phyloP scores from a whole-genome alignment of 2,888 invertebrate genomes.

The Heliconius ismenius region DNA sequence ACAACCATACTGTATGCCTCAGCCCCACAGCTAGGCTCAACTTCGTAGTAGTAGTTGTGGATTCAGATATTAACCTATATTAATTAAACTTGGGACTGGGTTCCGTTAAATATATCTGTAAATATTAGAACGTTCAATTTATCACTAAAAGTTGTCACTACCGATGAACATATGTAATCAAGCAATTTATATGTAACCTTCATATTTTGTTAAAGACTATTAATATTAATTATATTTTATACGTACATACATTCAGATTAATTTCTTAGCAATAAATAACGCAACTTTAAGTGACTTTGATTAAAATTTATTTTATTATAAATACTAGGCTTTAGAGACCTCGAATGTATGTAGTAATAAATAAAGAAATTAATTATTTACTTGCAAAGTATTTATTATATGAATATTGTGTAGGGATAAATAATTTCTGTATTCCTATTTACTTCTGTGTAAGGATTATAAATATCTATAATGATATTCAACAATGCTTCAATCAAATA shows the following conservation, averaged over 20 bases:
- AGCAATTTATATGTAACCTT: neutral
- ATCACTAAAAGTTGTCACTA: neutral
- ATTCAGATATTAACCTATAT: too few species aligned
- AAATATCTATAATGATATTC: neutral
- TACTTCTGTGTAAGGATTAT: neutral
- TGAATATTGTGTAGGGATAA: too few species aligned
- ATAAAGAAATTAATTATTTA: neutral
- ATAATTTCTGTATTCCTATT: too few species aligned
- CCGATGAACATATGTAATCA: neutral
- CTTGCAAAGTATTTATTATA: neutral
- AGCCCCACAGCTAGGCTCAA: too few species aligned
- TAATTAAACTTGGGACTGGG: too few species aligned
- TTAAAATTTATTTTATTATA: neutral
- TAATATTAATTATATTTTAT: constrained; percentile 8
- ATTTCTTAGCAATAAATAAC: constrained; percentile 6
- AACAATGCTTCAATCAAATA: neutral
- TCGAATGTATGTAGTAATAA: neutral
- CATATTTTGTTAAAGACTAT: constrained; percentile 9
- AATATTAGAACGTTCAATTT: neutral
- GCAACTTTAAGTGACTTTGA: neutral
- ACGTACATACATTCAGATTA: neutral
- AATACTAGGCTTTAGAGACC: neutral
- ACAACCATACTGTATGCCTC: too few species aligned
- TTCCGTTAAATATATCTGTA: neutral
- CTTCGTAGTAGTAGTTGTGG: too few species aligned